Evolutionary conservation across 2,888 invertebrate species (phyloP).

Genomic region (Chloromyia formosa): DNA sequence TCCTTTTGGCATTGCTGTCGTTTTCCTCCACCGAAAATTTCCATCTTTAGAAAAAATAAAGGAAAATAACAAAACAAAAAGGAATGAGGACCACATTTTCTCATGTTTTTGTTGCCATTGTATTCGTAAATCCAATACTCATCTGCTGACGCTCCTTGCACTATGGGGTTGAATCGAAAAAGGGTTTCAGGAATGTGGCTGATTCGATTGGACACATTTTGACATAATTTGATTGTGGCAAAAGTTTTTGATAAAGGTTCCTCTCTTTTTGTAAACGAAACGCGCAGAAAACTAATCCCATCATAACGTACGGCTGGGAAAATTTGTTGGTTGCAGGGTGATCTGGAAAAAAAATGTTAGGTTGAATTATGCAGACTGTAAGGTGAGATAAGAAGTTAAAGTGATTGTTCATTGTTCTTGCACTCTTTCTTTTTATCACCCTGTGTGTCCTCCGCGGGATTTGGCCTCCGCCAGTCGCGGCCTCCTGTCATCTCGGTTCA

Average conservation of each 20-base stretch:
- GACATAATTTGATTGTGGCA: conserved; percentile 43
- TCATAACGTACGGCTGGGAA: not conserved
- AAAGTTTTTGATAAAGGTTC: conserved; percentile 43
- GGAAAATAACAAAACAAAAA: too few species aligned
- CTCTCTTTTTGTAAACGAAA: conserved; percentile 4
- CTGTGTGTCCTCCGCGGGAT: too few species aligned
- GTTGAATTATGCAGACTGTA: not conserved
- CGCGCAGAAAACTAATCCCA: conserved; percentile 3
- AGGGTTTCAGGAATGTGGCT: conserved; percentile 37
- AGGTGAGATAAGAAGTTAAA: too few species aligned
- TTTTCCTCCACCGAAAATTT: not conserved
- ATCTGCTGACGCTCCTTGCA: not conserved
- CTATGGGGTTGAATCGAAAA: conserved; percentile 8
- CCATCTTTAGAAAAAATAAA: not conserved
- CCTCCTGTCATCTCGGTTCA: too few species aligned
- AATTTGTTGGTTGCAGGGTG: not conserved
- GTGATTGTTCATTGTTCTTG: too few species aligned
- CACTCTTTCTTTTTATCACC: too few species aligned
- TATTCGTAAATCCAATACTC: not conserved
- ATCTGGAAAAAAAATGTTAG: not conserved
- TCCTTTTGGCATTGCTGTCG: not conserved
- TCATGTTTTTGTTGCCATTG: not conserved
- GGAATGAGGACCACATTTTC: not conserved
- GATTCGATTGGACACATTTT: conserved; percentile 44
- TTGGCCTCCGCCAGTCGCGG: too few species aligned